A percentile compares a stretch with the other conserved stretches of the same genome.
phyloP scores from a whole-genome alignment of 2,797 vertebrate species.

The Peromyscus attwateri region DNA sequence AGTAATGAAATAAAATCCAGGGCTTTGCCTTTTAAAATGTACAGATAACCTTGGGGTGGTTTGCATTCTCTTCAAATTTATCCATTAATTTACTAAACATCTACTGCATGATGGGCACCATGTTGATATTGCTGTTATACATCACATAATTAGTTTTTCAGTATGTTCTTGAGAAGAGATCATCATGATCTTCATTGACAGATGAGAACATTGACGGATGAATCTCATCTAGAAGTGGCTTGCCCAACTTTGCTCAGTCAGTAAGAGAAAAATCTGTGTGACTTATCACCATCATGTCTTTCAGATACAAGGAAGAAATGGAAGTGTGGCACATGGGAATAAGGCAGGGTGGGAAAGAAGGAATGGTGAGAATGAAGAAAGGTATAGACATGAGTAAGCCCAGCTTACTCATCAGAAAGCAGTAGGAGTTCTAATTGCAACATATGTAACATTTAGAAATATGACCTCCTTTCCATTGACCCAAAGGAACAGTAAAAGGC shows the following conservation, averaged over 20 bases:
- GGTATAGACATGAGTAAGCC: background rate
- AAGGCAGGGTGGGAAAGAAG: background rate
- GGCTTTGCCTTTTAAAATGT: constrained; percentile 46
- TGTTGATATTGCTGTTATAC: background rate
- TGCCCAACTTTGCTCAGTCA: constrained; percentile 9
- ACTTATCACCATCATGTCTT: constrained; percentile 28
- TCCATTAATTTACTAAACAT: constrained; percentile 44
- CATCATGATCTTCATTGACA: constrained; percentile 12
- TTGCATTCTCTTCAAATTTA: background rate
- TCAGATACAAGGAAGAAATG: background rate
- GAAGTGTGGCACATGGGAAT: background rate
- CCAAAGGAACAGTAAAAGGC: constrained; percentile 22
- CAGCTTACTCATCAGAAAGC: background rate
- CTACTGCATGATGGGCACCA: background rate
- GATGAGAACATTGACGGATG: background rate
- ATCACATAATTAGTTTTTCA: constrained; percentile 3
- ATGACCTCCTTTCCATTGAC: constrained; percentile 55
- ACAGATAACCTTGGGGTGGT: background rate
- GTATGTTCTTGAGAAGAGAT: constrained; percentile 12
- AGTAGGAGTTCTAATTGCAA: constrained; percentile 49
- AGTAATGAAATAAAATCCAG: constrained; percentile 37
- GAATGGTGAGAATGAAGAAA: background rate
- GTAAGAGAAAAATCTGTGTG: constrained; percentile 45
- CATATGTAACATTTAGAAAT: constrained; percentile 59
- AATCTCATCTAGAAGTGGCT: constrained; percentile 37